phyloP scores from a whole-genome alignment of 2,888 invertebrate species.

The Sarcophaga rosellei region DNA sequence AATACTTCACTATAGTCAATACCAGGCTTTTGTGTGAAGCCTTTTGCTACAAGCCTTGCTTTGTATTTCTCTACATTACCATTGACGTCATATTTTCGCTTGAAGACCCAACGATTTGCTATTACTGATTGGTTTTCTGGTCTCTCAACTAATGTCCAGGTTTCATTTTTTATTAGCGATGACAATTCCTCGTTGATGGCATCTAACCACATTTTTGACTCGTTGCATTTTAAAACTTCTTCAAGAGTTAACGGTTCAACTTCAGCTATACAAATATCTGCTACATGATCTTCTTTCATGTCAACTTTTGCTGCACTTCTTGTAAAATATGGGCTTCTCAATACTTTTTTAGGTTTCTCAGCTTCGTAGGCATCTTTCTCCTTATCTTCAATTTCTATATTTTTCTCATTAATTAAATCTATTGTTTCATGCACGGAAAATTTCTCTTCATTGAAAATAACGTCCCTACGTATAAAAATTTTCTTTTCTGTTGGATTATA shows the following conservation, averaged over 20 bases:
- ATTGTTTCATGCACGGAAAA: no score
- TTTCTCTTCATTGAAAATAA: no score
- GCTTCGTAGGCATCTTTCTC: no score
- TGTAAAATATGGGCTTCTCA: conserved; percentile 35
- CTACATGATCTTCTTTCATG: conserved; percentile 7
- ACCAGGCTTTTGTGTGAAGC: conserved; percentile 66
- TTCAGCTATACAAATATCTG: conserved; percentile 7
- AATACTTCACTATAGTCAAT: conserved; percentile 69
- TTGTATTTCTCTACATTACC: conserved; percentile 57
- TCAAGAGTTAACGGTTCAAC: conserved; percentile 39
- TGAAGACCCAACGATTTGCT: no score
- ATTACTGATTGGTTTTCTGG: no score
- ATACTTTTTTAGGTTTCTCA: neutral
- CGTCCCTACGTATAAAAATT: no score
- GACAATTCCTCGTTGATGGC: conserved; percentile 49
- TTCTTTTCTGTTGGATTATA: no score
- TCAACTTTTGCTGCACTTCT: conserved; percentile 35
- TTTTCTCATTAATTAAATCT: no score
- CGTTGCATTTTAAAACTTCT: no score
- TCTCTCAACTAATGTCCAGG: no score
- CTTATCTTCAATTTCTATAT: no score
- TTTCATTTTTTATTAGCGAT: conserved; percentile 29
- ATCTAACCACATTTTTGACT: conserved; percentile 39
- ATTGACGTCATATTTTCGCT: conserved; percentile 53
- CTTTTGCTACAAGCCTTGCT: conserved; percentile 52